Percentiles rank a stretch among this genome's conserved stretches.
Evolutionary conservation across 2,113 vertebrate species (phyloP).

Genomic region (Sorex araneus): DNA sequence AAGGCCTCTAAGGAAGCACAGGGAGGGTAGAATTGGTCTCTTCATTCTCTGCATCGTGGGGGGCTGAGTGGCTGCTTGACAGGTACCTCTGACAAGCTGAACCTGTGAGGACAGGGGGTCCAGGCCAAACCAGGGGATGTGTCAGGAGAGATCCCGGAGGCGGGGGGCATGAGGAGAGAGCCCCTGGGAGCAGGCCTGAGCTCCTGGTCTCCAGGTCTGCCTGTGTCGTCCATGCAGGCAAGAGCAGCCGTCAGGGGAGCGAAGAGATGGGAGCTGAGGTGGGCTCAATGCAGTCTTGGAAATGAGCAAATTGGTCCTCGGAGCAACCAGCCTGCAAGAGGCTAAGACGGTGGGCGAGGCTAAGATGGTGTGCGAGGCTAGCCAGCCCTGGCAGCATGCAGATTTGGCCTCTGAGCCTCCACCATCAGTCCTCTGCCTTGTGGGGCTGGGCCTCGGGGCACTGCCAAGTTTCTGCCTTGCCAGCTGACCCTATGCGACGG

Average conservation of each 20-base stretch:
- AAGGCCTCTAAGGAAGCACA: conserved; percentile 18
- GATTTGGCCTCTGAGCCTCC: neutral
- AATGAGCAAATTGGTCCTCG: neutral
- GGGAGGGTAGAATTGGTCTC: neutral
- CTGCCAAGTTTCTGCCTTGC: too few relatives aligned
- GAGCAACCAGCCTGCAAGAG: neutral
- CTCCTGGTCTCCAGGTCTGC: neutral
- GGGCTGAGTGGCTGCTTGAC: neutral
- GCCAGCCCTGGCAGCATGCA: neutral
- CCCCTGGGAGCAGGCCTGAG: neutral
- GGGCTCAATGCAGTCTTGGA: accelerated
- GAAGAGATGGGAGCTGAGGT: neutral
- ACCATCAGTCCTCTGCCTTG: too few relatives aligned
- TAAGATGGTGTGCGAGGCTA: accelerated
- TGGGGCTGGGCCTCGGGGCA: too few relatives aligned
- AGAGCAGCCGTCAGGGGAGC: neutral
- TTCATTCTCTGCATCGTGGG: conserved; percentile 53
- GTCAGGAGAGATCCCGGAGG: conserved; percentile 14
- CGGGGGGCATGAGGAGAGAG: neutral
- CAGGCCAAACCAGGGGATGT: neutral
- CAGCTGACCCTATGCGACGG: too few relatives aligned
- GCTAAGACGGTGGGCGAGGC: neutral
- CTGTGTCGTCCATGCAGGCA: neutral
- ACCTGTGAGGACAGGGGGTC: conserved; percentile 61
- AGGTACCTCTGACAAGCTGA: neutral